Base-by-base conservation (phyloP, 2,888 invertebrate species). In the Byasa hedistus region DNA sequence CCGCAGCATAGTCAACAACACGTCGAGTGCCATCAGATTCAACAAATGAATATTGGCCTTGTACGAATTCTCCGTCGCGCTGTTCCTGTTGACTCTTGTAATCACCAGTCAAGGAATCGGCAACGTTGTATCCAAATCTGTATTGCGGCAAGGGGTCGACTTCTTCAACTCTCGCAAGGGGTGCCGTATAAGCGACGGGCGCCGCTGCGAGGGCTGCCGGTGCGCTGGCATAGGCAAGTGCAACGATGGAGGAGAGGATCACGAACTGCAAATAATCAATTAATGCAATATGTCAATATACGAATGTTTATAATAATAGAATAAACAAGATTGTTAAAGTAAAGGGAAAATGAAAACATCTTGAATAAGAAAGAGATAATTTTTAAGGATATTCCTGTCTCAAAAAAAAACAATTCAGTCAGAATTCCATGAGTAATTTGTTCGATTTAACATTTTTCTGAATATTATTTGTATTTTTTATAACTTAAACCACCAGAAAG, bases 141-240 rank as follows among this genome's bases (percentile, higher is more conserved):
- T 95, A 94, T 77, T 93, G 93, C 0, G 94, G 94, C 59, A 88
- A 77, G 0, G 93, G 89, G 76, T 93, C 93, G 76, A 91, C 92
- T 68, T 92, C 85, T 68, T 88, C 89, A 2, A 88, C 73, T 44
- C 85, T 79, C 12, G 87, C 86, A 1, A 84, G 82, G 4, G 84
- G 80, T 19, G 78, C 79, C 0, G 83, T 76, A 67, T 77, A 79
- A 0, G 83, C 77, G 24, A 82, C 82, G 0, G 85, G 80, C 1
- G 83, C 83, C 3, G 83, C 81, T 17, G 81, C 82, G 36, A 57
- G n/a, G 75, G 83, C 85, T 12, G 89, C 84, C 52, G 86, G 81
- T 61, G 79, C 84, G 75, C 89, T 87, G 70, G 85, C 83, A 69
- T 76, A 81, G 12, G 82, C 84, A 71, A 79, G 72, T 65, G 89